Conservation (phyloP, 2,797 vertebrate species). For the Lepilemur ruficaudatus region DNA sequence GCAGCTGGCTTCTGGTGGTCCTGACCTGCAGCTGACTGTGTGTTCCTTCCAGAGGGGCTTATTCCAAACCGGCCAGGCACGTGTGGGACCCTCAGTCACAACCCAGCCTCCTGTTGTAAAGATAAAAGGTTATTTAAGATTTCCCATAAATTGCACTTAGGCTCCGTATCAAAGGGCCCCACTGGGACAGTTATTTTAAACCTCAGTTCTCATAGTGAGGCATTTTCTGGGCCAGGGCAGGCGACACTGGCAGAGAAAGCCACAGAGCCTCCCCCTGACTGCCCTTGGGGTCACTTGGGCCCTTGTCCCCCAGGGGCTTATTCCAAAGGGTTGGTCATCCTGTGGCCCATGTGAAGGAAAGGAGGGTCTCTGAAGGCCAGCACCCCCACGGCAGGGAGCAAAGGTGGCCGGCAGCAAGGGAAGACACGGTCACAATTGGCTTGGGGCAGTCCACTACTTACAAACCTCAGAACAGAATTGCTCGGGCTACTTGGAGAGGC, state of each 20-base stretch:
- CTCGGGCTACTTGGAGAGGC: not conserved
- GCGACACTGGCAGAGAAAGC: not conserved
- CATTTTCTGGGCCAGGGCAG: not conserved
- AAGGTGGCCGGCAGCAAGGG: not conserved
- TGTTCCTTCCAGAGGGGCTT: not conserved
- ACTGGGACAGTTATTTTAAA: not conserved
- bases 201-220: not conserved
- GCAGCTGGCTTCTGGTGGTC: accelerated
- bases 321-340: not conserved
- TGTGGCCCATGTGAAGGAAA: not conserved
- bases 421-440: not conserved
- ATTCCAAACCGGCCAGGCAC: not conserved
- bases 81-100: not conserved
- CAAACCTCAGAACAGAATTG: not conserved
- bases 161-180: not conserved
- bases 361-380: not conserved
- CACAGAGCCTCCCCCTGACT: not conserved
- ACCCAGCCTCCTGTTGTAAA: constrained; percentile 38
- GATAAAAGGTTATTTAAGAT: constrained; percentile 44
- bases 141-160: constrained; percentile 4
- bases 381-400: too few species aligned
- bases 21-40: accelerated
- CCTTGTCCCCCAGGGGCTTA: not conserved
- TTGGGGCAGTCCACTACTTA: not conserved
- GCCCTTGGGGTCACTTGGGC: too few species aligned